These are phyloP conservation scores for Myopa tessellatipennis DNA, from an alignment of 2,888 invertebrate genomes.

Conservation along the genomic window DNA sequence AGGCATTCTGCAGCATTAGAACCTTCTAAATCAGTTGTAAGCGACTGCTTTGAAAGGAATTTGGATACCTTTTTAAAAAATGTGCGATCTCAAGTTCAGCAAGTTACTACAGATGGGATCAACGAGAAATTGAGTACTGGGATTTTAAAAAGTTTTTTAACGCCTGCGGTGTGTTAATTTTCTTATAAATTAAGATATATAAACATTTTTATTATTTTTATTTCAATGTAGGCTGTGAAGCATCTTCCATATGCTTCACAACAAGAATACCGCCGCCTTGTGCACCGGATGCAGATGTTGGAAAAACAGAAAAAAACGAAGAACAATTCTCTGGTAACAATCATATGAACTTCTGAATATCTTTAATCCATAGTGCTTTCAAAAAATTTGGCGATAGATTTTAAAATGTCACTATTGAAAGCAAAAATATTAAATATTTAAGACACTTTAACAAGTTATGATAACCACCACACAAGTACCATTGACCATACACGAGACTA, in stretches of 20 bases:
- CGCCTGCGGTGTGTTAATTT: slow-evolving; percentile 58
- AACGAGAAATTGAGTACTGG: not conserved
- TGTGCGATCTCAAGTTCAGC: slow-evolving; percentile 57
- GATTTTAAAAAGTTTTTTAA: slow-evolving; percentile 38
- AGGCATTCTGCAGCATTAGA: not conserved
- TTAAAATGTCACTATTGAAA: not conserved
- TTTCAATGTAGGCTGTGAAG: slow-evolving; percentile 60
- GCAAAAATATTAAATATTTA: not conserved
- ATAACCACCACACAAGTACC: not conserved
- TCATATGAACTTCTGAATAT: slow-evolving; percentile 1
- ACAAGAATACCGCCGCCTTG: slow-evolving; percentile 63
- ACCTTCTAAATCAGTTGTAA: slow-evolving; percentile 51
- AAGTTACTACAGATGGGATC: not conserved
- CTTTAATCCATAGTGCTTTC: not conserved
- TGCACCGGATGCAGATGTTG: slow-evolving; percentile 65
- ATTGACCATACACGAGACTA: not conserved
- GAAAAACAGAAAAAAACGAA: slow-evolving; percentile 58
- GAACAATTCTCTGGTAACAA: not conserved
- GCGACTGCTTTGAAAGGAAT: slow-evolving; percentile 61
- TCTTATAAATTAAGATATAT: not conserved
- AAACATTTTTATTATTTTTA: slow-evolving; percentile 38
- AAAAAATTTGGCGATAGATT: not conserved
- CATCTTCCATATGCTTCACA: slow-evolving; percentile 66
- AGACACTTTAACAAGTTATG: not conserved
- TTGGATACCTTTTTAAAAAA: slow-evolving; percentile 63